Evolutionary conservation across 2,888 invertebrate genomes (phyloP).

Genomic region (Cynaeus angustus): DNA sequence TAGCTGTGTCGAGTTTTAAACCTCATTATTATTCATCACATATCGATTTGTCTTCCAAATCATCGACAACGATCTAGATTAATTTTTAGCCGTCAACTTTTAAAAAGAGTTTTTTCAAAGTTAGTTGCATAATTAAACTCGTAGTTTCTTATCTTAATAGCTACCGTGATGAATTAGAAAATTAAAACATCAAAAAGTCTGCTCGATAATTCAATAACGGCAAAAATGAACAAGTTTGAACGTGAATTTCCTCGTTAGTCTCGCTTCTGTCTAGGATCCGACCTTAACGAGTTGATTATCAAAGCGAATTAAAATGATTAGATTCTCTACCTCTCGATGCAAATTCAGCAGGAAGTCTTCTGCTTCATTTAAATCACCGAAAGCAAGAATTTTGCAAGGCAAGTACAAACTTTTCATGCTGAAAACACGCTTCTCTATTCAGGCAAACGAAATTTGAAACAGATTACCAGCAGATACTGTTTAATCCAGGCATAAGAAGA

Average conservation of each 20-base stretch:
- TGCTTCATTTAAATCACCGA: conserved; percentile 25
- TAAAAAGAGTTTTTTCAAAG: background rate
- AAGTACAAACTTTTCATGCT: conserved; percentile 19
- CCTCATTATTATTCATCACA: conserved; percentile 8
- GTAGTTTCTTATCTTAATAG: background rate
- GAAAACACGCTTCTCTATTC: conserved; percentile 6
- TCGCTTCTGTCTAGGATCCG: conserved; percentile 30
- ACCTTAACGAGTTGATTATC: conserved; percentile 30
- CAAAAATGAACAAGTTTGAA: conserved; percentile 15
- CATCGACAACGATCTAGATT: conserved; percentile 4
- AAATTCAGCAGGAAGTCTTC: conserved; percentile 29
- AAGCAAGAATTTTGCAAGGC: conserved; percentile 18
- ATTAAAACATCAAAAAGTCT: background rate
- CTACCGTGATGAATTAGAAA: conserved; percentile 4
- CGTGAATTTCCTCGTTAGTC: conserved; percentile 22
- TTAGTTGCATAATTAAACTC: background rate
- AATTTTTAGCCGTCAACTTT: background rate
- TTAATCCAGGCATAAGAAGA: conserved; percentile 5
- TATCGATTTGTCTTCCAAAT: conserved; percentile 3
- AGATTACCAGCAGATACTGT: conserved; percentile 14
- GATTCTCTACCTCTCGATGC: conserved; percentile 26
- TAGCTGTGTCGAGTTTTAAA: conserved; percentile 6
- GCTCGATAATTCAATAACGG: conserved; percentile 13
- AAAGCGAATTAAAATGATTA: conserved; percentile 39
- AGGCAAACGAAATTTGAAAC: conserved; percentile 22